These are phyloP conservation scores for Oreochromis tanganicae DNA, from an alignment of 2,113 vertebrate species.

Conservation along the genomic window DNA sequence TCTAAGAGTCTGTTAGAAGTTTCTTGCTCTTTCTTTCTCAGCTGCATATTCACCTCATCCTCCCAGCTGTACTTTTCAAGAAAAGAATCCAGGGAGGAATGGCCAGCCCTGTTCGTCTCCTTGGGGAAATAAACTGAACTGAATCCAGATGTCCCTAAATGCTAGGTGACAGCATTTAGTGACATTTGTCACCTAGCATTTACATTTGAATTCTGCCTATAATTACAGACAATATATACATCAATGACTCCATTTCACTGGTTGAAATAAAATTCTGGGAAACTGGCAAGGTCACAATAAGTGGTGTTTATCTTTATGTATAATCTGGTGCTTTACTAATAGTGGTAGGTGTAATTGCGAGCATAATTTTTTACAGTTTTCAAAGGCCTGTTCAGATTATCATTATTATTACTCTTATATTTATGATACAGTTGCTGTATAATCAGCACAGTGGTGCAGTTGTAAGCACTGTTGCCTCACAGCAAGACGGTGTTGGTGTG, in stretches of 20 bases:
- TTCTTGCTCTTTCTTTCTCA: not conserved
- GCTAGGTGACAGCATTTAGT: not conserved
- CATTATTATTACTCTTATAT: not conserved
- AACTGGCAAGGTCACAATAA: not conserved
- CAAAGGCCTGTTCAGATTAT: not conserved
- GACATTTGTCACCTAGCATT: not conserved
- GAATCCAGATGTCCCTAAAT: not conserved
- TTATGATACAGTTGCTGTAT: not conserved
- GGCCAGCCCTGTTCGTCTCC: not conserved
- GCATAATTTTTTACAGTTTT: not conserved
- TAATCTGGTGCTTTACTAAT: not conserved
- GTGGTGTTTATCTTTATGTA: not conserved
- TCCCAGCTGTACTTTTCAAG: not conserved
- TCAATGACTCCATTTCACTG: not conserved
- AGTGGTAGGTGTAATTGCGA: not conserved
- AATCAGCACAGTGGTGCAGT: not conserved
- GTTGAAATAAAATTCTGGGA: not conserved
- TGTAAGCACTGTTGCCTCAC: not conserved
- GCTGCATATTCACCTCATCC: not conserved
- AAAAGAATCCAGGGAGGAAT: not conserved
- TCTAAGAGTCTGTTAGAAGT: constrained; percentile 21
- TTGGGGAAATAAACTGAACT: constrained; percentile 19
- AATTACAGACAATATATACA: not conserved
- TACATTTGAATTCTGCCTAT: not conserved
- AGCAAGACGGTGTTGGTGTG: not conserved